A percentile compares a stretch with the other conserved stretches of the same genome.
These are phyloP conservation scores for Ophiothrix spiculata DNA, from an alignment of 35 echinoderm and acorn worm genomes.

Conservation along the genomic window DNA sequence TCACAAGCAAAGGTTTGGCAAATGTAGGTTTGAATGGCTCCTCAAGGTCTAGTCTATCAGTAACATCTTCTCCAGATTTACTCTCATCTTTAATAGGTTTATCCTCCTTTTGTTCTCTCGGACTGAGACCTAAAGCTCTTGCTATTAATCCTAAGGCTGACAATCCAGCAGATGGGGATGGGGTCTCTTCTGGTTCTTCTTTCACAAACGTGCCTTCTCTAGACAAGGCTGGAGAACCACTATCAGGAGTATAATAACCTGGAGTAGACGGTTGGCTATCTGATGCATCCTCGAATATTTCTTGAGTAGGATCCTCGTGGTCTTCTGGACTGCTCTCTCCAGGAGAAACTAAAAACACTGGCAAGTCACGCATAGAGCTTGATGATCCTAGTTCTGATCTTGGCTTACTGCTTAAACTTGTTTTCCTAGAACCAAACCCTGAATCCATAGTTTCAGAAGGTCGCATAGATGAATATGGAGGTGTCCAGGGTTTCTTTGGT, in stretches of 20 bases:
- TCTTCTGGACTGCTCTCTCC: neutral
- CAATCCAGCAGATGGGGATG: neutral
- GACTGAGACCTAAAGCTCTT: neutral
- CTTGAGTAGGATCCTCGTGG: neutral
- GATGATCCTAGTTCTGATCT: neutral
- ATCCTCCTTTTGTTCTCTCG: neutral
- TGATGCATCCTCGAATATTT: neutral
- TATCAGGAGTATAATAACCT: slow-evolving; percentile 47
- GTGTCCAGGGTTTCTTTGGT: neutral
- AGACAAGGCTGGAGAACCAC: slow-evolving; percentile 17
- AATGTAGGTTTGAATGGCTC: neutral
- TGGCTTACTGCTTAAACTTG: slow-evolving; percentile 3
- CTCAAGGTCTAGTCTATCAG: neutral
- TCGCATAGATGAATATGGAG: neutral
- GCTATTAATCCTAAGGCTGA: neutral
- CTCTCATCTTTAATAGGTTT: neutral
- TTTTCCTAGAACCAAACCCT: slow-evolving; percentile 24
- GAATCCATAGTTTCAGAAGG: slow-evolving; percentile 24
- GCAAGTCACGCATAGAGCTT: neutral
- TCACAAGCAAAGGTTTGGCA: neutral
- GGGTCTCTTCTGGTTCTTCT: neutral
- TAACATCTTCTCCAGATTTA: neutral
- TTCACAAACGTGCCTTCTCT: neutral
- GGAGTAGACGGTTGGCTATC: slow-evolving; percentile 27
- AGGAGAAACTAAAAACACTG: neutral